Percentiles rank a stretch among this genome's conserved stretches.
These are phyloP conservation scores for Cephonodes hylas DNA, from an alignment of 2,888 invertebrate genomes.

Conservation along the genomic window DNA sequence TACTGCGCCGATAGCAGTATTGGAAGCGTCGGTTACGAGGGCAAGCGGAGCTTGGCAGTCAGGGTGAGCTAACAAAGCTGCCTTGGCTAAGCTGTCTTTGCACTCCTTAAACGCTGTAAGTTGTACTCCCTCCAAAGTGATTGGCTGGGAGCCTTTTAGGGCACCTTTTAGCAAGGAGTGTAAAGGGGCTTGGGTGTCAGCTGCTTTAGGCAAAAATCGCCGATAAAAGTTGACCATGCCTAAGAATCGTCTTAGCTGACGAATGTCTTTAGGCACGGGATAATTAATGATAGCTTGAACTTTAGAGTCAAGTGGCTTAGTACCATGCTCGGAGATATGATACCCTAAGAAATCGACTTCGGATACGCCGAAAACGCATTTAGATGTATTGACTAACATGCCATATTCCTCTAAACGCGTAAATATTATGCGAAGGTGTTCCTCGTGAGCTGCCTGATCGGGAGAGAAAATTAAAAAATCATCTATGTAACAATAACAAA, in stretches of 20 bases:
- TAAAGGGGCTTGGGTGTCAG: slow-evolving; percentile 10
- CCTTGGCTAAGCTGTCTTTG: slow-evolving; percentile 8
- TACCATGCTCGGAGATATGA: slow-evolving; percentile 29
- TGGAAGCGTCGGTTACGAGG: slow-evolving; percentile 12
- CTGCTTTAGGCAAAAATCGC: slow-evolving; percentile 14
- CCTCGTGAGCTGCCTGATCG: slow-evolving; percentile 17
- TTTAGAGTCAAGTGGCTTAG: slow-evolving; percentile 37
- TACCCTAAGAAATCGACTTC: slow-evolving; percentile 31
- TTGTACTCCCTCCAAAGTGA: background rate
- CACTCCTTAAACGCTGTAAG: slow-evolving; percentile 6
- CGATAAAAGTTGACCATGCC: slow-evolving; percentile 19
- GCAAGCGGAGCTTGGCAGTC: slow-evolving; percentile 1
- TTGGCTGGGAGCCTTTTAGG: slow-evolving; percentile 11
- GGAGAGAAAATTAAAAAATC: slow-evolving; percentile 39
- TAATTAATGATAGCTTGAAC: slow-evolving; percentile 35
- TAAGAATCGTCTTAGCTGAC: slow-evolving; percentile 27
- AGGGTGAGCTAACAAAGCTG: slow-evolving; percentile 10
- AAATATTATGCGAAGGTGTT: slow-evolving; percentile 30
- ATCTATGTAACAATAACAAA: slow-evolving; percentile 39
- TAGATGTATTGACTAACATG: slow-evolving; percentile 27
- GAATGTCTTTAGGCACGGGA: slow-evolving; percentile 24
- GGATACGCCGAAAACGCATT: slow-evolving; percentile 28
- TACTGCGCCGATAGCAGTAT: slow-evolving; percentile 7
- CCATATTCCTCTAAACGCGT: slow-evolving; percentile 23
- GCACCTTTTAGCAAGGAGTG: slow-evolving; percentile 4